Base-by-base conservation (phyloP, 2,888 invertebrate genomes). In the Bembecia ichneumoniformis region DNA sequence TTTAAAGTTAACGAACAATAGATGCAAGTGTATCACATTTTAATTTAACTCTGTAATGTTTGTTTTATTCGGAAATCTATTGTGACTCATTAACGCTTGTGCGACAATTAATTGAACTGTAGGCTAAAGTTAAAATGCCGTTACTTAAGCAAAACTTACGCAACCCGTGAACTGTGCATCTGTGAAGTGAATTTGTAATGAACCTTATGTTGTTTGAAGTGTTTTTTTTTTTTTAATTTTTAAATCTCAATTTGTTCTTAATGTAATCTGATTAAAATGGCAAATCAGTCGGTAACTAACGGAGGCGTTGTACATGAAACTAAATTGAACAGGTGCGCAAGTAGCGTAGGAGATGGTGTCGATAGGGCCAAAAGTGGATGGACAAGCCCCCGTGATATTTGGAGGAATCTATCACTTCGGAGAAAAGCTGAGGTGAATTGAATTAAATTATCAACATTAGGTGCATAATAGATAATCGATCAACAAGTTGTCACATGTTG, bases 381-480 rank as follows among this genome's bases (percentile, higher is more conserved):
- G 87, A 81, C 77, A 16, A 86, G 84, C 69, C 87, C 87, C 43
- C 74, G 87, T 45, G 87, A 87, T 55, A 82, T 87, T 65, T 87
- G 87, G 87, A 76, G 87, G 58, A 87, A 87, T 58, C 74, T 87
- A 55, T 87, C 87, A 36, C 60, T 87, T 56, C 76, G 87, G 52
- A 77, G 84, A 61, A 87, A 86, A 63, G 79, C 78, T 9, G 86
- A 87, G 87, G 87, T 87, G 68, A 75, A 58, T 36, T 36, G 3
- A 36, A 36, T 11, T 9, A 36, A 2, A 20, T 20, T 5, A 20
- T 28, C 9, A 28, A 28, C 9, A 28, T 9, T 28, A 28, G 9
- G 9, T 28, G 28, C 28, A 5, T 28, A 9, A 28, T 28, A 28
- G 2, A 28, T 28, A 9, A 28, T 20, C 9, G 28, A 7, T 28